These are phyloP conservation scores for Gibbula magus DNA, from an alignment of 2,888 invertebrate species.

Conservation along the genomic window DNA sequence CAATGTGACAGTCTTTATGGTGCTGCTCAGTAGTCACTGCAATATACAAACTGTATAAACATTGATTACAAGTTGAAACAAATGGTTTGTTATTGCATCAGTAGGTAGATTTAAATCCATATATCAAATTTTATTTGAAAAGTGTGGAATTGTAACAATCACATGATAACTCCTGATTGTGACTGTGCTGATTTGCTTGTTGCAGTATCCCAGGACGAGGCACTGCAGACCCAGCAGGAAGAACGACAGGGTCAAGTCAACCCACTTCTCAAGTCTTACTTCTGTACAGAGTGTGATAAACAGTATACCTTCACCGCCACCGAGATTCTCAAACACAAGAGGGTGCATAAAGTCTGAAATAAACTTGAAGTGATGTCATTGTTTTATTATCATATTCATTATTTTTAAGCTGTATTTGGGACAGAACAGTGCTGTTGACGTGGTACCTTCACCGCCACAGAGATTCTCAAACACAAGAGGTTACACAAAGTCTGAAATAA, in stretches of 20 bases:
- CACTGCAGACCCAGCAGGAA: conserved; percentile 48
- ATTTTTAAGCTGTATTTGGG: no score
- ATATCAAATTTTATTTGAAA: no score
- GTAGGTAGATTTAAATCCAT: no score
- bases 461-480: conserved; percentile 89
- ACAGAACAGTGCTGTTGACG: conserved; percentile 80
- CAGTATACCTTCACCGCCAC: conserved; percentile 84
- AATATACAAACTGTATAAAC: no score
- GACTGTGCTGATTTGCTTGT: background rate
- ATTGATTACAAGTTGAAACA: no score
- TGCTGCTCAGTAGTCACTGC: no score
- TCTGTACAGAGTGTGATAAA: conserved; percentile 84
- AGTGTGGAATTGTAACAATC: no score
- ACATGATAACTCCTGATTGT: no score
- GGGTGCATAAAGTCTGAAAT: conserved; percentile 46
- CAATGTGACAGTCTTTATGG: no score
- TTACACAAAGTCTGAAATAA: conserved; percentile 36
- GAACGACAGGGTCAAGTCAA: conserved; percentile 62
- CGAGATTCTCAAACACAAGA: conserved; percentile 90
- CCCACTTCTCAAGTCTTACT: conserved; percentile 78
- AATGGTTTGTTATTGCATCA: no score
- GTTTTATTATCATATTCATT: no score
- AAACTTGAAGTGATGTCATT: no score
- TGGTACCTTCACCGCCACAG: conserved; percentile 85
- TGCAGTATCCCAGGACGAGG: conserved; percentile 53